Percentiles rank a stretch among this genome's conserved stretches.
Conservation (phyloP, 2,113 vertebrate species). For the Xenus cinereus region DNA sequence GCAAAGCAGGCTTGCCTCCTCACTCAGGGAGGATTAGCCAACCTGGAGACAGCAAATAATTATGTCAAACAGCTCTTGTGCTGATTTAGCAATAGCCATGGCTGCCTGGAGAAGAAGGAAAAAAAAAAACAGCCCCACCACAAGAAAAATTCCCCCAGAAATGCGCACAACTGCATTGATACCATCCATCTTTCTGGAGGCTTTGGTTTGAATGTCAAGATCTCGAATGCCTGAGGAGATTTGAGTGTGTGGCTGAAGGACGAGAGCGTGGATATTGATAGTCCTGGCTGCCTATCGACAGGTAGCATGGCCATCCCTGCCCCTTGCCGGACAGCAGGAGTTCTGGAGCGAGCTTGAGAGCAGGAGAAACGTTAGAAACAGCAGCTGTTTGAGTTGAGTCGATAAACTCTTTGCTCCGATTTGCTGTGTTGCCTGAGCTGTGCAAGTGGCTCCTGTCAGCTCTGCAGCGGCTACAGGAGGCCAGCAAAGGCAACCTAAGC, state of each 20-base stretch:
- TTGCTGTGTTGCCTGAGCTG: rapidly evolving
- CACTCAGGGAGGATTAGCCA: neutral
- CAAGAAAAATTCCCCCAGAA: neutral
- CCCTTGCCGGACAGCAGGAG: rapidly evolving
- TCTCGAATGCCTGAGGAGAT: neutral
- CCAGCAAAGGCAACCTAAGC: rapidly evolving
- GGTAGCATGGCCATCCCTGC: neutral
- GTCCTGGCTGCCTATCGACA: rapidly evolving
- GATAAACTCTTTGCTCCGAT: rapidly evolving
- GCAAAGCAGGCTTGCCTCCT: neutral
- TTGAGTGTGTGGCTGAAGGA: neutral
- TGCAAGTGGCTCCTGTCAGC: neutral
- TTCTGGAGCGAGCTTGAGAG: rapidly evolving
- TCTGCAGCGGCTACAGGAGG: neutral
- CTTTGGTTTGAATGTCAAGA: neutral
- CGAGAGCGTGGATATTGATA: rapidly evolving
- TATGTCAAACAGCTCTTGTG: neutral
- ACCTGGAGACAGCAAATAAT: neutral
- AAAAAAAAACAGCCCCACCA: too few species aligned
- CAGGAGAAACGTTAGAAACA: rapidly evolving
- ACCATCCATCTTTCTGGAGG: neutral
- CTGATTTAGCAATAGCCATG: neutral
- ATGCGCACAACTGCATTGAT: neutral
- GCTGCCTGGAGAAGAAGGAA: neutral
- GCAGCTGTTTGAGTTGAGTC: neutral